These are phyloP conservation scores for Drosophila multiciliata DNA, from an alignment of 2,888 invertebrate genomes.

Conservation along the genomic window DNA sequence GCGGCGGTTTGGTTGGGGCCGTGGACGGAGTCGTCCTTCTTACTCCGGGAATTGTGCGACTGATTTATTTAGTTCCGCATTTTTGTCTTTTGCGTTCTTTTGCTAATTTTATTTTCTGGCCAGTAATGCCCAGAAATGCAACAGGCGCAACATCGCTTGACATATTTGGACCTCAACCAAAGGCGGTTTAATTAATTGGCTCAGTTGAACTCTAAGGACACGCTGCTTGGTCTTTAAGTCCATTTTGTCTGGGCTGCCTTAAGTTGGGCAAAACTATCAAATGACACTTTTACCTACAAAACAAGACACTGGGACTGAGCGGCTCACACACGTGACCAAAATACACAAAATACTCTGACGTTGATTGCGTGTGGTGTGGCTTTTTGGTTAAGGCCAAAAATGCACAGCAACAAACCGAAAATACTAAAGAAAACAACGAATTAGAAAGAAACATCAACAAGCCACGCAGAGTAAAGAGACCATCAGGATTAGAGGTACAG, in stretches of 20 bases:
- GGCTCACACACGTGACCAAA: constrained; percentile 68
- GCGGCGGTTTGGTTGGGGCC: not conserved
- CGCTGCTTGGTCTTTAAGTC: constrained; percentile 50
- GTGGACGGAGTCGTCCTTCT: not conserved
- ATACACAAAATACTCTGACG: constrained; percentile 67
- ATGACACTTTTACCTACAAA: constrained; percentile 68
- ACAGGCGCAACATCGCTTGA: constrained; percentile 74
- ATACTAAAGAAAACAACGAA: not conserved
- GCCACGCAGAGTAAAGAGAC: constrained; percentile 17
- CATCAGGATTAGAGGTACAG: constrained; percentile 25
- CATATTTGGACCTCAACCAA: constrained; percentile 65
- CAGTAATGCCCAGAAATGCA: constrained; percentile 57
- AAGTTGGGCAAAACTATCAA: constrained; percentile 65
- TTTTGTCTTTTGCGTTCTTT: constrained; percentile 65
- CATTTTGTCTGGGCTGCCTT: constrained; percentile 12
- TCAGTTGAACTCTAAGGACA: constrained; percentile 64
- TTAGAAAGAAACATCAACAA: constrained; percentile 37
- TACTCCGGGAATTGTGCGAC: constrained; percentile 11
- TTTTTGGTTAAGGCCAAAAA: constrained; percentile 38
- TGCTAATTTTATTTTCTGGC: constrained; percentile 59
- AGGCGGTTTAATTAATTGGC: constrained; percentile 74
- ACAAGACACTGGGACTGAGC: constrained; percentile 22
- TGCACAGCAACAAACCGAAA: constrained; percentile 3
- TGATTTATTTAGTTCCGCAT: constrained; percentile 75
- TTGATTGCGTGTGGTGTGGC: constrained; percentile 71